Percentiles rank a stretch among this genome's conserved stretches.
phyloP scores from a whole-genome alignment of 2,113 vertebrate genomes.

The Chiloscyllium plagiosum region DNA sequence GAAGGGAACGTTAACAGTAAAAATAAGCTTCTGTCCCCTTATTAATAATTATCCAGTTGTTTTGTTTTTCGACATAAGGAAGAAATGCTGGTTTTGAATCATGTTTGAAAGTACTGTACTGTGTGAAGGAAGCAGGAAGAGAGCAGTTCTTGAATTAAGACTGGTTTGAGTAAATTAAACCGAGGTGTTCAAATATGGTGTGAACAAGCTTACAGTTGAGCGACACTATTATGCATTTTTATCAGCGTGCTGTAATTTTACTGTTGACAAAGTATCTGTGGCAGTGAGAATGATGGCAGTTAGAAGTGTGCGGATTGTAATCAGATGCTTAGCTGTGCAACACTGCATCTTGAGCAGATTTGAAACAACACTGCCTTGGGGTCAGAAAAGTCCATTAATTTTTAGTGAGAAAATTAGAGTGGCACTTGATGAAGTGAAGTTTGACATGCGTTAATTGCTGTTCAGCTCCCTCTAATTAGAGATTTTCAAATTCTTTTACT shows the following conservation, averaged over 20 bases:
- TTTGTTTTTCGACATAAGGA: background rate
- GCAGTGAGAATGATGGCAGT: constrained; percentile 70
- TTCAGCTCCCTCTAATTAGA: constrained; percentile 86
- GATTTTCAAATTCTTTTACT: constrained; percentile 82
- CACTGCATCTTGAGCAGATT: constrained; percentile 70
- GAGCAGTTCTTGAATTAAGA: constrained; percentile 3
- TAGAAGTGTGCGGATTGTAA: constrained; percentile 71
- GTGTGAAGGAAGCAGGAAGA: background rate
- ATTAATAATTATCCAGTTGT: background rate
- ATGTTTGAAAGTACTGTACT: background rate
- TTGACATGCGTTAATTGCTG: constrained; percentile 97
- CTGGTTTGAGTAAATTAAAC: background rate
- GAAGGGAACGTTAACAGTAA: background rate
- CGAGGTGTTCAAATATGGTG: background rate
- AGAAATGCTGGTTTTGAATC: background rate
- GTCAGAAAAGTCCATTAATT: constrained; percentile 71
- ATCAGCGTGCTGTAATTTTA: constrained; percentile 69
- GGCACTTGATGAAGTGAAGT: constrained; percentile 94
- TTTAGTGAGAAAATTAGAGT: constrained; percentile 85
- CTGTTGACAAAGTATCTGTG: constrained; percentile 73
- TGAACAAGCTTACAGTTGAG: constrained; percentile 52
- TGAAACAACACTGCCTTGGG: constrained; percentile 74
- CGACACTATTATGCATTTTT: constrained; percentile 66
- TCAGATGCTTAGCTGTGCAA: constrained; percentile 80
- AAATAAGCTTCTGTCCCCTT: background rate